Evolutionary conservation across 2,113 vertebrate genomes (phyloP), one percentile per base, ranked within the genome.

Genomic region (Psophia crepitans): DNA sequence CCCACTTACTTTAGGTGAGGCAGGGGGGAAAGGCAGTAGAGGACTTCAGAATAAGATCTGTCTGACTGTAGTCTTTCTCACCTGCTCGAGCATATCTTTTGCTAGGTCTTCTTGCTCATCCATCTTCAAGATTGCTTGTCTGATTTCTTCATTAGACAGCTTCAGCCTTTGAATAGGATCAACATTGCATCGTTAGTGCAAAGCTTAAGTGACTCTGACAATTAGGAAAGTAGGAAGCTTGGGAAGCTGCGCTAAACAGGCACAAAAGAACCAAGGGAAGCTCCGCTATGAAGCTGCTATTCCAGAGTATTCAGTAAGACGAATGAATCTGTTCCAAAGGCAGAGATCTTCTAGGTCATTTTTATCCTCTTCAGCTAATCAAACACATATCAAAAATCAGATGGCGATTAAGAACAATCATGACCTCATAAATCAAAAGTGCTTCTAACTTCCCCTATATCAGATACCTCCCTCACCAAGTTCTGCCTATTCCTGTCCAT

Each of bases 1-100:
- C 12, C 5, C 32, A 57, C 26, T 39, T 48, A 46, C 23, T 65
- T 69, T 14, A 74, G n/a, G 33, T 58, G 27, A 78, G 48, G 49
- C 74, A 65, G 24, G 69, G 46, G 49, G 74, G 65, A 93, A 65
- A 73, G n/a, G 18, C 43, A 79, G 37, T n/a, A n/a, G 93, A 73
- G 9, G 24, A 61, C 18, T 44, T 61, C 51, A 73, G 60, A 66
- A 39, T 46, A 78, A 49, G 33, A 46, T 68, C 14, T 27, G 82
- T 13, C 14, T 27, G 11, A 83, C 9, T 46, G 68, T 14, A 68
- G 87, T 73, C 39, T 60, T 78, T 74, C 97, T 98, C 78, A 99
- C 99, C 99, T 99, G 99, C 84, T 99, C 99, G 97, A 99, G 97
- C 99, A 99, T 99, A 89, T 99, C 99, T 98, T 99, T 99, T 2